Evolutionary conservation across 1,140 invertebrate species (phyloP).

Genomic region (Saccostrea glomerata): DNA sequence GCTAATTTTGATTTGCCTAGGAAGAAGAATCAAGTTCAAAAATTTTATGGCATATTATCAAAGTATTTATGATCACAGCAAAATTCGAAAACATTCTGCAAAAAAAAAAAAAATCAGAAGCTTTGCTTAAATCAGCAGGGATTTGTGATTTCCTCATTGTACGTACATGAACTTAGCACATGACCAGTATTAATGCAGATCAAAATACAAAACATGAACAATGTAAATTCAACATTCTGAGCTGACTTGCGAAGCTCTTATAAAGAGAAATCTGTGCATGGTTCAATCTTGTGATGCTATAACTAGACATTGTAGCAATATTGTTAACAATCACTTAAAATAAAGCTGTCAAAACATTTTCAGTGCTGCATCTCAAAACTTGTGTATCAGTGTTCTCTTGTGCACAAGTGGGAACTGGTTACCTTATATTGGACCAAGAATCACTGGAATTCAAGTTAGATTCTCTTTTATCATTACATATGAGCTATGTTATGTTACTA

Average conservation of each 20-base stretch:
- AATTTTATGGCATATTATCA: too few relatives aligned
- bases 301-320: not conserved
- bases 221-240: too few relatives aligned
- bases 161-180: too few relatives aligned
- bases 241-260: not conserved
- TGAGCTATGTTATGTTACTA: not conserved
- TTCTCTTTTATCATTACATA: not conserved
- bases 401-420: not conserved
- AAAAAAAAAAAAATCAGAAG: too few relatives aligned
- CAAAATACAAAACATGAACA: too few relatives aligned
- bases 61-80: too few relatives aligned
- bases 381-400: not conserved
- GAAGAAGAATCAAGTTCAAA: too few relatives aligned
- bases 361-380: not conserved
- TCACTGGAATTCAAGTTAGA: not conserved
- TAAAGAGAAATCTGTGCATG: not conserved
- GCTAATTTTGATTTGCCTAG: too few relatives aligned
- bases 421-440: not conserved
- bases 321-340: slow-evolving; percentile 3
- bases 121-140: too few relatives aligned
- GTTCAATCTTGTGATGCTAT: not conserved
- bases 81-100: too few relatives aligned
- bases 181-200: too few relatives aligned
- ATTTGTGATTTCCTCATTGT: too few relatives aligned
- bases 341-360: not conserved